Percentiles rank a stretch among this genome's conserved stretches.
These are phyloP conservation scores for Opisthograptis luteolata DNA, from an alignment of 2,888 invertebrate genomes.

Conservation along the genomic window DNA sequence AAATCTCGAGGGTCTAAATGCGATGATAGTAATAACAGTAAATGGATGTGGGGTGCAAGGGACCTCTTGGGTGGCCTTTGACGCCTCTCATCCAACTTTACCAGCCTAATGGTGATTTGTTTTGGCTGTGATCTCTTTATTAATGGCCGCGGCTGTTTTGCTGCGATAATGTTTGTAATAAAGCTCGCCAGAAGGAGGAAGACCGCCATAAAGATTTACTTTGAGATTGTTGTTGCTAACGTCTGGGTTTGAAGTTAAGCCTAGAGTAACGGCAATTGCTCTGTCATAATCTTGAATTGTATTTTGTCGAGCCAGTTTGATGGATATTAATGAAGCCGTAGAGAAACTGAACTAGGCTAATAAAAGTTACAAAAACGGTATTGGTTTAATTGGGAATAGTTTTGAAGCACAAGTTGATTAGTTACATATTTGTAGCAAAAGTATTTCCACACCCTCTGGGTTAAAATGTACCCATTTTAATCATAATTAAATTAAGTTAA, in stretches of 20 bases:
- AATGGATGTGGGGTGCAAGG: slow-evolving; percentile 57
- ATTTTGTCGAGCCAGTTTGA: slow-evolving; percentile 5
- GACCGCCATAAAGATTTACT: slow-evolving; percentile 38
- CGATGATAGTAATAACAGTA: slow-evolving; percentile 61
- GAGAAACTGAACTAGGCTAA: no score
- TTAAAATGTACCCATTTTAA: no score
- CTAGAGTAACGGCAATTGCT: slow-evolving; percentile 12
- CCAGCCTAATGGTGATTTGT: slow-evolving; percentile 43
- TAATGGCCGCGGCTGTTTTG: slow-evolving; percentile 42
- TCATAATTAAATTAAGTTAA: no score
- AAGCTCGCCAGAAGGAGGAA: slow-evolving; percentile 38
- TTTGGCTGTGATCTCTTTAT: slow-evolving; percentile 42
- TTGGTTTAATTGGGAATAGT: no score
- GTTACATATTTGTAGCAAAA: no score
- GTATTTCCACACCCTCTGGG: no score
- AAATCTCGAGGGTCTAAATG: slow-evolving; percentile 54
- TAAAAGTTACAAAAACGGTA: no score
- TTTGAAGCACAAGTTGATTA: no score
- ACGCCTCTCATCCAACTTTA: slow-evolving; percentile 32
- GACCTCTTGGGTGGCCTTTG: slow-evolving; percentile 33
- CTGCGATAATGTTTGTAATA: slow-evolving; percentile 41
- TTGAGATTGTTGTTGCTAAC: slow-evolving; percentile 32
- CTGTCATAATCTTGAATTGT: neutral
- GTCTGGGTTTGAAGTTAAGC: slow-evolving; percentile 26
- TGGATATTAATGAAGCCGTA: no score